A percentile compares a stretch with the other conserved stretches of the same genome.
phyloP scores from a whole-genome alignment of 2,888 invertebrate species.

The Xestobium rufovillosum region DNA sequence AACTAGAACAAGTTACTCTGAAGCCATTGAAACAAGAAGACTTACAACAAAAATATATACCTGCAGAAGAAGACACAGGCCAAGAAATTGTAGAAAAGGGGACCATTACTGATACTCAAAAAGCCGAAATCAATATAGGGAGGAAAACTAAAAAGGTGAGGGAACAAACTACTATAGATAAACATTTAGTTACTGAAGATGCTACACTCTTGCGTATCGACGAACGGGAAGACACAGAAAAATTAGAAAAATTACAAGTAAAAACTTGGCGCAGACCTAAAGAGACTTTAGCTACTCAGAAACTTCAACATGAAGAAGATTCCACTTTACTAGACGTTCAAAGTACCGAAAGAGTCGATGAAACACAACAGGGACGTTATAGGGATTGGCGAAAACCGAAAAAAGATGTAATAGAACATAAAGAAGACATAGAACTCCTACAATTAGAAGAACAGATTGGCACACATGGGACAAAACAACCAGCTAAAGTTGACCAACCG shows the following conservation, averaged over 20 bases:
- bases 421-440: too few relatives aligned
- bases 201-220: slow-evolving; percentile 16
- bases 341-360: slow-evolving; percentile 23
- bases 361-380: slow-evolving; percentile 16
- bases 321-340: slow-evolving; percentile 26
- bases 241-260: slow-evolving; percentile 16
- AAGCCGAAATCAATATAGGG: too few relatives aligned
- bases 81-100: slow-evolving; percentile 13
- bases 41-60: slow-evolving; percentile 42
- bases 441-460: too few relatives aligned
- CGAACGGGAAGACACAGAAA: slow-evolving; percentile 17
- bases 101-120: too few relatives aligned
- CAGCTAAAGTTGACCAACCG: slow-evolving; percentile 12
- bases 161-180: slow-evolving; percentile 16
- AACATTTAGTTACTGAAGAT: slow-evolving; percentile 19
- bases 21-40: slow-evolving; percentile 25
- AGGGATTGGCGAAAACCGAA: slow-evolving; percentile 22
- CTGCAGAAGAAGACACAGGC: too few relatives aligned
- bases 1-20: slow-evolving; percentile 45
- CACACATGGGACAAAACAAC: too few relatives aligned
- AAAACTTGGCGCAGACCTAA: slow-evolving; percentile 20
- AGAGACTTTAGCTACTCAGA: slow-evolving; percentile 11
- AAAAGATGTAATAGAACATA: too few relatives aligned
- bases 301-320: slow-evolving; percentile 27
- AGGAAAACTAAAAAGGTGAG: slow-evolving; percentile 25